Evolutionary conservation across 2,797 vertebrate genomes (phyloP), one percentile per base, ranked within the genome.

Genomic region (Centroberyx gerrardi): DNA sequence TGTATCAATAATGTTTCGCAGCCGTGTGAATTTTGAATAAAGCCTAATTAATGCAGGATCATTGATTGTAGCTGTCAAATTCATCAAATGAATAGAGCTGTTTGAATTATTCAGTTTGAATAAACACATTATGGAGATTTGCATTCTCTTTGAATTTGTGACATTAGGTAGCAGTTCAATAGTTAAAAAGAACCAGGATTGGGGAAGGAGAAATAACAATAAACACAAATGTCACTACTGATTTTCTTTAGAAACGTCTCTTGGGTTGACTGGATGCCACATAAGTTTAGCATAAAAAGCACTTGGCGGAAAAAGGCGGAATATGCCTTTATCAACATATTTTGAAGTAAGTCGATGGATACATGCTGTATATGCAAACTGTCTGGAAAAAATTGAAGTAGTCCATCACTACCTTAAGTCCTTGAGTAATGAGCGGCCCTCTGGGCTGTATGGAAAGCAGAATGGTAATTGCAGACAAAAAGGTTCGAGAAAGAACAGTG

Each of bases 21-120:
- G 76, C 18, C 72, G 66, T 80, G 85, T 87, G 77, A 81, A 88
- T 92, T 89, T 88, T 76, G 78, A 91, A 93, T 82, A 70, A 83
- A 88, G 80, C 70, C 59, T 88, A 83, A 90, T 91, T 87, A 88
- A 90, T 87, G 83, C 73, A 81, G 84, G 84, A 51, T 58, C 69
- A 91, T 85, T 83, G 84, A 91, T 88, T 73, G 80, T 42, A 68
- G 76, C 73, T 78, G 42, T 66, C 29, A 76, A 80, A 81, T 87
- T 74, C 60, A 74, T 90, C 79, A 84, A 84, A 87, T 68, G 85
- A 87, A 84, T 76, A 56, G 56, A 48, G 31, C 13, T 3, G 40
- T 76, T 56, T 90, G 72, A 88, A 84, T 85, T 87, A 90, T 91
- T 90, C 70, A 87, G 71, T 65, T 72, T 40, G 48, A 84, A 84